Percentiles rank a stretch among this genome's conserved stretches.
phyloP scores from a whole-genome alignment of 2,888 invertebrate species.

The Geophilus truncorum region DNA sequence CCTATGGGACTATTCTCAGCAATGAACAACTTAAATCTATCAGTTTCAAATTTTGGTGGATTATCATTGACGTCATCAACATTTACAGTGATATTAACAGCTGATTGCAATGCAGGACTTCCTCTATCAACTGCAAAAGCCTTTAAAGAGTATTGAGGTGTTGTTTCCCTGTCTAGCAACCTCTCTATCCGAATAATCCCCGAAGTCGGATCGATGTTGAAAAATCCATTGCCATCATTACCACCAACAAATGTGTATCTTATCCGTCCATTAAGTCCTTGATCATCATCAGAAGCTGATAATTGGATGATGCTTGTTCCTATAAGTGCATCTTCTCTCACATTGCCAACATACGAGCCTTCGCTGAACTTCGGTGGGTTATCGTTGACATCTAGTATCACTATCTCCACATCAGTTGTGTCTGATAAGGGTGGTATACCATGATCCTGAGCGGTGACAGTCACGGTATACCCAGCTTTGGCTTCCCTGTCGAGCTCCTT shows the following conservation, averaged over 20 bases:
- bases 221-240: constrained; percentile 71
- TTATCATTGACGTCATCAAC: constrained; percentile 87
- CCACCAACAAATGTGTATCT: constrained; percentile 56
- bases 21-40: constrained; percentile 80
- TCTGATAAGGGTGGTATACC: constrained; percentile 86
- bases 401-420: constrained; percentile 92
- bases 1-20: constrained; percentile 96
- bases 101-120: constrained; percentile 58
- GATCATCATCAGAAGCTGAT: constrained; percentile 72
- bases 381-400: constrained; percentile 93
- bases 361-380: constrained; percentile 76
- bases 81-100: constrained; percentile 59
- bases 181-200: constrained; percentile 87
- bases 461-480: constrained; percentile 69
- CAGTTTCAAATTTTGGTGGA: constrained; percentile 81
- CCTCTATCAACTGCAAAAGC: constrained; percentile 89
- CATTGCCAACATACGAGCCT: constrained; percentile 53
- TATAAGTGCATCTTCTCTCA: constrained; percentile 81
- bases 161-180: constrained; percentile 83
- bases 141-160: constrained; percentile 73
- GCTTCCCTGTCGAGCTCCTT: constrained; percentile 79
- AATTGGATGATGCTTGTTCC: constrained; percentile 55
- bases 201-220: constrained; percentile 84
- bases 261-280: constrained; percentile 79
- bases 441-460: constrained; percentile 88